phyloP scores from a whole-genome alignment of 2,113 vertebrate species.

The Megaptera novaeangliae region DNA sequence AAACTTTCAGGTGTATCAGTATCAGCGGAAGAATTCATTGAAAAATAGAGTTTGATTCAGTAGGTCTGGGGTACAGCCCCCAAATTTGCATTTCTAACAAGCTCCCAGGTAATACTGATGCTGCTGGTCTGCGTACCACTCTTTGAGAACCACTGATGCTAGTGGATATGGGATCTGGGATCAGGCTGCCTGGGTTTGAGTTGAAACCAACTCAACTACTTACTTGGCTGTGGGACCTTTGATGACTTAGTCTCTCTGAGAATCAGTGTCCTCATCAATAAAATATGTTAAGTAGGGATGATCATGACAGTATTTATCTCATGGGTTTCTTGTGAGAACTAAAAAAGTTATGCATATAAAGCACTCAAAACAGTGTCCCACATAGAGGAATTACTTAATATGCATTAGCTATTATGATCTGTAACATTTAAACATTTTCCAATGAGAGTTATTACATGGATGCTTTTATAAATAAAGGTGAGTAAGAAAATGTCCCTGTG shows the following conservation, averaged over 20 bases:
- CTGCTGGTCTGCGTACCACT: neutral
- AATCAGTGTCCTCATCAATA: neutral
- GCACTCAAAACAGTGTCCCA: neutral
- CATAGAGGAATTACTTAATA: neutral
- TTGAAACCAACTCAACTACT: neutral
- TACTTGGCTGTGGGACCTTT: neutral
- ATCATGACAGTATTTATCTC: accelerated
- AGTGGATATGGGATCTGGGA: neutral
- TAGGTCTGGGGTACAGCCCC: neutral
- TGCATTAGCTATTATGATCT: neutral
- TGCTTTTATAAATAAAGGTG: neutral
- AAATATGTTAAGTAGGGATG: neutral
- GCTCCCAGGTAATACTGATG: neutral
- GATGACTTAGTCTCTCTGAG: neutral
- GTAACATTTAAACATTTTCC: neutral
- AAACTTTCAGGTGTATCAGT: accelerated
- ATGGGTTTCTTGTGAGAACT: neutral
- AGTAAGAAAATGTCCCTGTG: neutral
- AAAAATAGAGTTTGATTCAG: neutral
- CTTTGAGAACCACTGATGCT: neutral
- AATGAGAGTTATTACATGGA: neutral
- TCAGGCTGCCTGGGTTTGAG: neutral
- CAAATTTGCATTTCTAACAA: neutral
- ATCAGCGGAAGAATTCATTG: neutral
- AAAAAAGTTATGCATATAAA: neutral